Conservation (phyloP, 2,113 vertebrate species). For the Gulo gulo region DNA sequence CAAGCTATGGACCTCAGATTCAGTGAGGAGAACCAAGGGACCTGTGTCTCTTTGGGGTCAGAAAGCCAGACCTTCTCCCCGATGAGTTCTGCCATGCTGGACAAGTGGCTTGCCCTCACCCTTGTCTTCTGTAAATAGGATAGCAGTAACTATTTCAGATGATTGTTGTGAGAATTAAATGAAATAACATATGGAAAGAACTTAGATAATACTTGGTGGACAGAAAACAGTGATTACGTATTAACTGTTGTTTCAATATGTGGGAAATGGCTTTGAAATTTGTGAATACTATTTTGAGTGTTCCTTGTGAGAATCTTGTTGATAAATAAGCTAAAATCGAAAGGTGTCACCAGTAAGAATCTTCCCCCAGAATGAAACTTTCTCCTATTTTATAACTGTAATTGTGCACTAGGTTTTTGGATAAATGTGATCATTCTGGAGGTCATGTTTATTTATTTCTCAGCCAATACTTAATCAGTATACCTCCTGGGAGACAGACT, state of each 20-base stretch:
- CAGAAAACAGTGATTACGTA: neutral
- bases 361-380: neutral
- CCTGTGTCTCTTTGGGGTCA: neutral
- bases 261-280: neutral
- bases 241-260: neutral
- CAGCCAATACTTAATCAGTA: neutral
- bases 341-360: neutral
- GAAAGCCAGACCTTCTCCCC: neutral
- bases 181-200: neutral
- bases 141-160: neutral
- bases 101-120: neutral
- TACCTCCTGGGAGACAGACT: neutral
- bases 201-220: neutral
- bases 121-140: neutral
- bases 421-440: neutral
- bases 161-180: neutral
- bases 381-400: neutral
- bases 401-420: neutral
- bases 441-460: neutral
- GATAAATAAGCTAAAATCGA: neutral
- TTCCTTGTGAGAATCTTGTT: neutral
- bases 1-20: neutral
- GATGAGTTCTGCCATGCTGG: fast-evolving
- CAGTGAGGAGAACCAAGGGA: neutral
- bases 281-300: neutral